These are phyloP conservation scores for Eidolon dupreanum DNA, from an alignment of 2,797 vertebrate species.

Conservation along the genomic window DNA sequence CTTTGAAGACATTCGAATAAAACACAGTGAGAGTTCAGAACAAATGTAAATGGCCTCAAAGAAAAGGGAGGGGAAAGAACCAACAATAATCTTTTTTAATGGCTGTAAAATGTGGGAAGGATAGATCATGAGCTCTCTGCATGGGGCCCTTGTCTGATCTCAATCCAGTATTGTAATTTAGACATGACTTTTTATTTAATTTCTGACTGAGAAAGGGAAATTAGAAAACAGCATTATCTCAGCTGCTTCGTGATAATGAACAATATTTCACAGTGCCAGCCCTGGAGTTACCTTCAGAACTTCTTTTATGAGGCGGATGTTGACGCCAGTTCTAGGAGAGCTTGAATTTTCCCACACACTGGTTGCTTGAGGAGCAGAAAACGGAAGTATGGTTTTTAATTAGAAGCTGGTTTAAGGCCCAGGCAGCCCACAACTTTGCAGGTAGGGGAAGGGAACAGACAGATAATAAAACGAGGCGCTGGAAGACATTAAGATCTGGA, in stretches of 20 bases:
- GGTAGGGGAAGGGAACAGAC: slow-evolving; percentile 37
- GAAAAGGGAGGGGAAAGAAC: slow-evolving; percentile 79
- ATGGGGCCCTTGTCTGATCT: slow-evolving; percentile 88
- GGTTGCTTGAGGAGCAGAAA: slow-evolving; percentile 71
- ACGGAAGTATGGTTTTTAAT: slow-evolving; percentile 76
- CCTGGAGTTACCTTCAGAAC: slow-evolving; percentile 88
- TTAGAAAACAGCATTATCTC: slow-evolving; percentile 90
- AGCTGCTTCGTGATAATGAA: slow-evolving; percentile 88
- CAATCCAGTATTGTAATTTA: slow-evolving; percentile 90
- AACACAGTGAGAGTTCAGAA: slow-evolving; percentile 88
- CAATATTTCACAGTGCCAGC: slow-evolving; percentile 88
- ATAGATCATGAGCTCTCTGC: slow-evolving; percentile 88
- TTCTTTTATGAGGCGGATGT: slow-evolving; percentile 85
- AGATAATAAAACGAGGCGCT: not conserved
- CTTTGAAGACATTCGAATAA: slow-evolving; percentile 88
- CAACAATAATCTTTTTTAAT: slow-evolving; percentile 87
- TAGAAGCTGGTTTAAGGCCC: slow-evolving; percentile 64
- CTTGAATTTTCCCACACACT: slow-evolving; percentile 76
- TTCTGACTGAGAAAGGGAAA: slow-evolving; percentile 91
- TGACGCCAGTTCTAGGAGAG: slow-evolving; percentile 77
- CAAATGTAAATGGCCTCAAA: slow-evolving; percentile 89
- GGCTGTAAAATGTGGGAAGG: slow-evolving; percentile 86
- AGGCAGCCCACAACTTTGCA: slow-evolving; percentile 43
- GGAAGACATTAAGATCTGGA: slow-evolving; percentile 51
- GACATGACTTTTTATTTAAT: slow-evolving; percentile 91